Evolutionary conservation across 1,140 invertebrate genomes (phyloP), one percentile per base, ranked within the genome.

Genomic region (Lordiphosa collinella): DNA sequence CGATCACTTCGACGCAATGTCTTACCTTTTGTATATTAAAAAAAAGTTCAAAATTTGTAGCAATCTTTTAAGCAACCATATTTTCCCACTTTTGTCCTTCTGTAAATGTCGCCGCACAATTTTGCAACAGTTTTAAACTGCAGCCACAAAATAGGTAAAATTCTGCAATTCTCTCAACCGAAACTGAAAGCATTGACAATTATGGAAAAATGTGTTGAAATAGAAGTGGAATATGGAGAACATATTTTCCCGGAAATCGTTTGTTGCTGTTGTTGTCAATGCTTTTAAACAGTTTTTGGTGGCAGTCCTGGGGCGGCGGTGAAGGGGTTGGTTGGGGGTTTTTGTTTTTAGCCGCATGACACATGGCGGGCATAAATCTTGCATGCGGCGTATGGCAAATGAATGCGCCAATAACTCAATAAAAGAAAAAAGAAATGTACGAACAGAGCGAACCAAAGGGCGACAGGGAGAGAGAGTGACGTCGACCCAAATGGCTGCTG

Each of bases 341-440:
- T 71, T 67, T 71, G 76, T 76, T 82, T 67, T 73, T 73, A 79
- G 76, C 71, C 71, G 71, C 76, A 84, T 82, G 76, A 82, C 76
- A 82, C 78, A 82, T 82, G 78, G 66, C 76, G 78, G 66, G 62
- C 66, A 82, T 82, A 82, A 82, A 82, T 82, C 76, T 82, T 82
- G 76, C 44, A 84, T 76, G 76, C 49, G 66, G 67, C 78, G 72
- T 82, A 82, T 82, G 76, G 76, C 76, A 82, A 82, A 82, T 84
- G 78, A 82, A 82, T 82, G 78, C 78, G 76, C 76, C 76, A 82
- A 82, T 82, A 82, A 84, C 76, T 82, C 76, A 82, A 82, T 82
- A 76, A 69, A 51, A 54, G 48, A 16, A 49, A 48, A 29, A 49
- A 25, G n/a, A 46, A 49, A 63, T 9, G 25, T 43, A 14, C 18